Percentiles rank a stretch among this genome's conserved stretches.
These are phyloP conservation scores for Salminus brasiliensis DNA, from an alignment of 2,113 vertebrate genomes.

Conservation along the genomic window DNA sequence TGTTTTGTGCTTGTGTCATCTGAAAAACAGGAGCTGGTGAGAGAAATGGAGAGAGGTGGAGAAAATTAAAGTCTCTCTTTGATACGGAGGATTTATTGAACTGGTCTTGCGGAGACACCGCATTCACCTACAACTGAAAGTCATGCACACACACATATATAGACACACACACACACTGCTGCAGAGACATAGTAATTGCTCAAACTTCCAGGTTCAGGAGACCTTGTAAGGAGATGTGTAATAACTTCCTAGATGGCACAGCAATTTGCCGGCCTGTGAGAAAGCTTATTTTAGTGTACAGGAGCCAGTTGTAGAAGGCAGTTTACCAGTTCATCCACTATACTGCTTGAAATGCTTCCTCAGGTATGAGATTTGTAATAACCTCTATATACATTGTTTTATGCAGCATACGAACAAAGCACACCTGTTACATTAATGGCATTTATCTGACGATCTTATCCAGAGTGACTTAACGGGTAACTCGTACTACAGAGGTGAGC, in stretches of 20 bases:
- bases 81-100: slow-evolving; percentile 53
- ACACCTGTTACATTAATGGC: too few relatives aligned
- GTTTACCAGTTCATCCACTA: too few relatives aligned
- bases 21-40: slow-evolving; percentile 48
- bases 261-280: background rate
- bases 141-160: slow-evolving; percentile 20
- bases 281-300: background rate
- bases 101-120: slow-evolving; percentile 21
- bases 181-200: slow-evolving; percentile 20
- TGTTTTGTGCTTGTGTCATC: slow-evolving; percentile 53
- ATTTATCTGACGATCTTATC: too few relatives aligned
- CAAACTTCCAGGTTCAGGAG: slow-evolving; percentile 12
- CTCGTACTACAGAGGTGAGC: too few relatives aligned
- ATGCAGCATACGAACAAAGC: too few relatives aligned
- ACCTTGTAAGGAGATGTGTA: background rate
- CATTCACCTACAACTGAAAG: slow-evolving; percentile 12
- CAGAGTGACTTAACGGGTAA: too few relatives aligned
- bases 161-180: slow-evolving; percentile 14
- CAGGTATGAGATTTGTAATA: too few relatives aligned
- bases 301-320: too few relatives aligned
- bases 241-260: background rate
- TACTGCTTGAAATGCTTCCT: too few relatives aligned
- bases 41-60: slow-evolving; percentile 43
- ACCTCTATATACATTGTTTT: too few relatives aligned
- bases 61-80: slow-evolving; percentile 52